A percentile compares a stretch with the other conserved stretches of the same genome.
These are phyloP conservation scores for Caretta caretta DNA, from an alignment of 2,113 vertebrate genomes.

Conservation along the genomic window DNA sequence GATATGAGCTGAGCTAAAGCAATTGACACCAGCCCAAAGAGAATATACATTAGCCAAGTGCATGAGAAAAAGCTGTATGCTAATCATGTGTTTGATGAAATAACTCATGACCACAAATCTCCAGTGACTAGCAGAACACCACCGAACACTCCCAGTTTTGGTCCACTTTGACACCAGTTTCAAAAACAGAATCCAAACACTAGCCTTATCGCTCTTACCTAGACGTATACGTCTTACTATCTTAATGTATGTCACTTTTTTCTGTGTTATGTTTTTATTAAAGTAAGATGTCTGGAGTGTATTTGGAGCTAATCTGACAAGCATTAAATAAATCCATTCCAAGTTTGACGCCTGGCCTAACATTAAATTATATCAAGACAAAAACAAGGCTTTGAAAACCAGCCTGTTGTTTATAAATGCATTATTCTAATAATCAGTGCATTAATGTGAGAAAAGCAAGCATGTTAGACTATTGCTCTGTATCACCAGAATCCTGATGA, in stretches of 20 bases:
- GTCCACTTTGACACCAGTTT: not conserved
- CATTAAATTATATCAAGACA: not conserved
- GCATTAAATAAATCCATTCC: not conserved
- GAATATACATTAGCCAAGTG: fast-evolving
- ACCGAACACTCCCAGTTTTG: not conserved
- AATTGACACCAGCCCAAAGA: not conserved
- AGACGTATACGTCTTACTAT: not conserved
- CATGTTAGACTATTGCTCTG: fast-evolving
- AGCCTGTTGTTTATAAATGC: not conserved
- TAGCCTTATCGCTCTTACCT: not conserved
- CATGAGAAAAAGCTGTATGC: not conserved
- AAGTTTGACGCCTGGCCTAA: not conserved
- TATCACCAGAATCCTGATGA: not conserved
- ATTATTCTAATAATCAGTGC: fast-evolving
- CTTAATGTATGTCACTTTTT: not conserved
- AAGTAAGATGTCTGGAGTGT: not conserved
- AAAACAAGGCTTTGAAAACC: not conserved
- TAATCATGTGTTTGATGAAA: not conserved
- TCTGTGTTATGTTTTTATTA: not conserved
- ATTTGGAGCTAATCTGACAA: not conserved
- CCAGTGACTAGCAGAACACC: not conserved
- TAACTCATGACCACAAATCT: not conserved
- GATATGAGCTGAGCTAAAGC: not conserved
- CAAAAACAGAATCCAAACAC: not conserved
- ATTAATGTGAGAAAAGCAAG: not conserved